phyloP scores from a whole-genome alignment of 2,888 invertebrate genomes.

The Saturnia pavonia region DNA sequence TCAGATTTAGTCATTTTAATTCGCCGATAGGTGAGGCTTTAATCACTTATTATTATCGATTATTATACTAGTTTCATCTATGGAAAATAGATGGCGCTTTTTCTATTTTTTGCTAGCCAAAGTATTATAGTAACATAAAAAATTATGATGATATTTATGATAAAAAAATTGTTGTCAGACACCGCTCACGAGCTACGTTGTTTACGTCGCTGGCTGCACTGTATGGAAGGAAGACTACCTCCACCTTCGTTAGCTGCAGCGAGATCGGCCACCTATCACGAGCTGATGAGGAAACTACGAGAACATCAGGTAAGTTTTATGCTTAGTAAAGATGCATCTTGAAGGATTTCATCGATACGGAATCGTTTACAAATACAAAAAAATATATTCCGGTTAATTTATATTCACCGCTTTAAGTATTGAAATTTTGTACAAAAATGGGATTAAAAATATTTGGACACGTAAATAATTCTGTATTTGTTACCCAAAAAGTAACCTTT shows the following conservation, averaged over 20 bases:
- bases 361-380: too few relatives aligned
- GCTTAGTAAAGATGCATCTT: background rate
- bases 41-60: background rate
- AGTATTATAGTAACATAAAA: too few relatives aligned
- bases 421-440: too few relatives aligned
- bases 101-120: background rate
- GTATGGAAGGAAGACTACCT: slow-evolving; percentile 90
- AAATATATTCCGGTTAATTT: too few relatives aligned
- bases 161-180: slow-evolving; percentile 69
- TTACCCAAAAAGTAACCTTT: too few relatives aligned
- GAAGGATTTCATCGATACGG: background rate
- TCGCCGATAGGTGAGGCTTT: background rate
- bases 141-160: background rate
- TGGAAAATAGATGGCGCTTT: background rate
- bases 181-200: slow-evolving; percentile 89
- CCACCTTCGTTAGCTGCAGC: slow-evolving; percentile 88
- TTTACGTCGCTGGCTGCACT: slow-evolving; percentile 92
- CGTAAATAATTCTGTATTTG: too few relatives aligned
- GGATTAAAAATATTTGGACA: too few relatives aligned
- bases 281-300: slow-evolving; percentile 88
- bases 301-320: slow-evolving; percentile 90
- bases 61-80: background rate
- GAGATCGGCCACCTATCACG: slow-evolving; percentile 86
- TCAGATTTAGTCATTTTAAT: background rate
- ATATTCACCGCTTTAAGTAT: too few relatives aligned